Conservation (phyloP, 2,113 vertebrate species). For the Pelusios castaneus region DNA sequence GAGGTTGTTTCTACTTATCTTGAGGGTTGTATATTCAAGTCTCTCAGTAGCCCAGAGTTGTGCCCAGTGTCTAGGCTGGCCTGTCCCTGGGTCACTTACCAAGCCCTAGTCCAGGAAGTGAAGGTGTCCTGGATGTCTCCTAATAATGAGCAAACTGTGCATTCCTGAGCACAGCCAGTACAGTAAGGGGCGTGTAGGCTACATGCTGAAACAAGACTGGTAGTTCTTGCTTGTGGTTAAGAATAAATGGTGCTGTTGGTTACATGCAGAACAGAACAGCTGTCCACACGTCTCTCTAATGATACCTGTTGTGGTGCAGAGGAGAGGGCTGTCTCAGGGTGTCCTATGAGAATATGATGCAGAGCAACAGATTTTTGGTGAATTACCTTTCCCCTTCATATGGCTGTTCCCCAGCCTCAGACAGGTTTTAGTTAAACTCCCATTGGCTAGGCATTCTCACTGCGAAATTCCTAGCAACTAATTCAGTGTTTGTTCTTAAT, state of each 20-base stretch:
- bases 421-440: conserved; percentile 62
- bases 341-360: background rate
- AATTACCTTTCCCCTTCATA: conserved; percentile 34
- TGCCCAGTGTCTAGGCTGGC: background rate
- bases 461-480: conserved; percentile 74
- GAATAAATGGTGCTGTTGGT: background rate
- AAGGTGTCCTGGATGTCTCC: background rate
- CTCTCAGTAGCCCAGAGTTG: background rate
- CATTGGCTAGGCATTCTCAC: conserved; percentile 61
- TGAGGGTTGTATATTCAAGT: background rate
- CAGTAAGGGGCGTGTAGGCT: background rate
- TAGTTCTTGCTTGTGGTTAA: background rate
- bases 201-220: background rate
- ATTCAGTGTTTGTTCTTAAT: conserved; percentile 79
- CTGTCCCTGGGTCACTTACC: background rate
- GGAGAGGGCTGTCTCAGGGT: background rate
- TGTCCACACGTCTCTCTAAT: background rate
- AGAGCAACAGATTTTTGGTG: background rate
- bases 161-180: background rate
- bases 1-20: background rate
- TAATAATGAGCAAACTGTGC: background rate
- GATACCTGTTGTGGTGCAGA: background rate
- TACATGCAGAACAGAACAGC: background rate
- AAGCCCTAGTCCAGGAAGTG: background rate
- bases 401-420: conserved; percentile 38